These are phyloP conservation scores for Poeciliopsis gracilis DNA, from an alignment of 2,797 vertebrate species.

Conservation along the genomic window DNA sequence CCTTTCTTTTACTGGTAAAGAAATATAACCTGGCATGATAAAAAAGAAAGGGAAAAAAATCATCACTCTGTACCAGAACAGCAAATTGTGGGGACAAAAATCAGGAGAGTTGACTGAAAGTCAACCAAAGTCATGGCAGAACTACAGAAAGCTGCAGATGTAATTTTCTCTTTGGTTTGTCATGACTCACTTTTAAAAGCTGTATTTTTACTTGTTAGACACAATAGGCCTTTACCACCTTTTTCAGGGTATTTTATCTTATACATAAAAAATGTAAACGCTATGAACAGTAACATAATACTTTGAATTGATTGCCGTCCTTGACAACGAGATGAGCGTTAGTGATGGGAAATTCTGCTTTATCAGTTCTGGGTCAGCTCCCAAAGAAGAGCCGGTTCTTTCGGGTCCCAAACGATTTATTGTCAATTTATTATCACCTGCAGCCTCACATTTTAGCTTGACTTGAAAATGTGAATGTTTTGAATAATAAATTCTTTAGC, in stretches of 20 bases:
- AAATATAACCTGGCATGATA: background rate
- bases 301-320: background rate
- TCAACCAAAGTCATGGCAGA: background rate
- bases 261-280: background rate
- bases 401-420: no score
- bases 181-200: background rate
- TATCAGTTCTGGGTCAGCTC: no score
- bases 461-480: no score
- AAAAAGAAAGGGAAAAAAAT: background rate
- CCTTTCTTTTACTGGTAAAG: background rate
- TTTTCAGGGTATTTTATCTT: background rate
- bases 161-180: background rate
- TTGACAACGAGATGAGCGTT: background rate
- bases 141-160: background rate
- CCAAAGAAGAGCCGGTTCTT: no score
- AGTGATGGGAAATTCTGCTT: no score
- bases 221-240: background rate
- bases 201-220: conserved; percentile 8
- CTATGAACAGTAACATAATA: background rate
- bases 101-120: background rate
- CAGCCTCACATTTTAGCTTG: no score
- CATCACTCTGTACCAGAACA: background rate
- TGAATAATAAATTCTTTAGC: no score
- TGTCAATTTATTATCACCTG: no score
- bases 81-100: background rate